phyloP scores from a whole-genome alignment of 2,888 invertebrate genomes.

The Rhyacophila evoluta region DNA sequence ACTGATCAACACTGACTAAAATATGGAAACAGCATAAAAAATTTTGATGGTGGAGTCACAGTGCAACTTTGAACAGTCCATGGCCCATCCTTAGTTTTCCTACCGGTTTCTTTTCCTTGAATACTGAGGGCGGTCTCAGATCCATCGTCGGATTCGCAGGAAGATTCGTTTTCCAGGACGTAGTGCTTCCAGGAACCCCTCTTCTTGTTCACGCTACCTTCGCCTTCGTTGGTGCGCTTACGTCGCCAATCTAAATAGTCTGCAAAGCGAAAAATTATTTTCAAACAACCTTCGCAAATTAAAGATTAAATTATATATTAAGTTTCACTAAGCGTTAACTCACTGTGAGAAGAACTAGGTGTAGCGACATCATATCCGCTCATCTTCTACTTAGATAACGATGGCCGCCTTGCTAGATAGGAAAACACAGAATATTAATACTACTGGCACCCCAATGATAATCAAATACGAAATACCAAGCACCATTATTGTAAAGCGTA shows the following conservation, averaged over 20 bases:
- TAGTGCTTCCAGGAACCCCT: conserved; percentile 41
- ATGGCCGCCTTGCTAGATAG: conserved; percentile 36
- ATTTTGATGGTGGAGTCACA: not conserved
- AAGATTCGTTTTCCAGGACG: conserved; percentile 52
- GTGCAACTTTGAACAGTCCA: not conserved
- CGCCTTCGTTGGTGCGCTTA: conserved; percentile 20
- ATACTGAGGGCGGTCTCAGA: conserved; percentile 74
- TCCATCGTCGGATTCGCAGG: conserved; percentile 58
- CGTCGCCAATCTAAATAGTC: conserved; percentile 39
- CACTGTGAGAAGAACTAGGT: conserved; percentile 45
- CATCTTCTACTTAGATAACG: conserved; percentile 43
- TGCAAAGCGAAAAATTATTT: not conserved
- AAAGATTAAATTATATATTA: no score
- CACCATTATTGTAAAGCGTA: not conserved
- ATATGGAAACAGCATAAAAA: not conserved
- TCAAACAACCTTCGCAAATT: no score
- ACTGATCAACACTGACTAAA: not conserved
- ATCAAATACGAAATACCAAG: not conserved
- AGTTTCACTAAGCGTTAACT: not conserved
- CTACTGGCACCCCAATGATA: not conserved
- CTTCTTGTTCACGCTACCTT: not conserved
- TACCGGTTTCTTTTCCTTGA: conserved; percentile 78
- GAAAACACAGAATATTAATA: conserved; percentile 30
- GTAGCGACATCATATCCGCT: conserved; percentile 46
- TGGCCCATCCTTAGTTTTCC: conserved; percentile 25